Evolutionary conservation across 2,113 vertebrate genomes (phyloP).

Genomic region (Lanius ludovicianus): DNA sequence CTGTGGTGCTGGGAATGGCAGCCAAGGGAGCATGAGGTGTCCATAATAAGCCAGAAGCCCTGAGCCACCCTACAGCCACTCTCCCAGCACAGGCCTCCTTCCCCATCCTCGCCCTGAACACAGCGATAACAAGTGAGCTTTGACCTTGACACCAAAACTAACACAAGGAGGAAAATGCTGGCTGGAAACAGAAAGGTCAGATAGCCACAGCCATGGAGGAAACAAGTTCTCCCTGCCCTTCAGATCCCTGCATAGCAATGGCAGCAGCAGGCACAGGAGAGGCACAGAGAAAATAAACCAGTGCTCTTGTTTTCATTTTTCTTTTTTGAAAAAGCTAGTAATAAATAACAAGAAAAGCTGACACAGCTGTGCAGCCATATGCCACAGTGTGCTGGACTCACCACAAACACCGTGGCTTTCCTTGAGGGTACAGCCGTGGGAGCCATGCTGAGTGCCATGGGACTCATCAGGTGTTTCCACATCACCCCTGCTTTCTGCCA

Average conservation of each 20-base stretch:
- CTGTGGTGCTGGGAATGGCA: neutral
- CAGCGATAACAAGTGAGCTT: rapidly evolving
- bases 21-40: neutral
- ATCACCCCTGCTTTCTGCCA: neutral
- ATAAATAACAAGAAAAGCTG: neutral
- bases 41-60: rapidly evolving
- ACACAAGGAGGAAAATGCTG: neutral
- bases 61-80: neutral
- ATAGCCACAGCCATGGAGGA: neutral
- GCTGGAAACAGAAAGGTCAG: neutral
- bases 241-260: rapidly evolving
- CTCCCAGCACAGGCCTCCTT: neutral
- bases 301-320: neutral
- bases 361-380: neutral
- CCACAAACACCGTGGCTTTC: rapidly evolving
- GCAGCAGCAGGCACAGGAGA: neutral
- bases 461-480: rapidly evolving
- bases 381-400: neutral
- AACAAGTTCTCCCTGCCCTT: neutral
- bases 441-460: neutral
- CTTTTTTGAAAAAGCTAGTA: neutral
- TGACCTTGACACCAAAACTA: neutral
- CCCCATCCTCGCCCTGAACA: neutral
- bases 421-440: neutral
- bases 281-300: neutral